A percentile compares a stretch with the other conserved stretches of the same genome.
phyloP scores from a whole-genome alignment of 2,797 vertebrate species.

The Melanotaenia maccullochi region DNA sequence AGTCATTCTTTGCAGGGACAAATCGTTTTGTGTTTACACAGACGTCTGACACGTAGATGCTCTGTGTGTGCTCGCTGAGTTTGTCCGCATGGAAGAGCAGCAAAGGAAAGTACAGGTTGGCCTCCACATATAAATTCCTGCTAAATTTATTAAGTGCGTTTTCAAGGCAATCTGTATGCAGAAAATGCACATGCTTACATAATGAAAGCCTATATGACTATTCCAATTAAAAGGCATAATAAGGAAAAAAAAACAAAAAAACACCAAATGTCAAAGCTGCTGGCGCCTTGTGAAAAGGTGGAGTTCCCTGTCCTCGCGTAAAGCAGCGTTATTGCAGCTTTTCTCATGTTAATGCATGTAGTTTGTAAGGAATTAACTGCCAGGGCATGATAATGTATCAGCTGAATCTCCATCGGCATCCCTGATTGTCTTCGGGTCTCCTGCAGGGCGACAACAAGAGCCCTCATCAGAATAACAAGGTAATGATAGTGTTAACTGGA shows the following conservation, averaged over 20 bases:
- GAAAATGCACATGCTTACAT: background rate
- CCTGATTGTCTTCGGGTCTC: constrained; percentile 22
- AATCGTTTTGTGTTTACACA: constrained; percentile 62
- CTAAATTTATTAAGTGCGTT: too few relatives aligned
- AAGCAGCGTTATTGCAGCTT: constrained; percentile 53
- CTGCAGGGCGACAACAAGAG: constrained; percentile 34
- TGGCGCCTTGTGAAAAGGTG: constrained; percentile 3
- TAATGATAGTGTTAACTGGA: background rate
- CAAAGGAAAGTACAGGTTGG: constrained; percentile 20
- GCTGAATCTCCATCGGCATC: constrained; percentile 54
- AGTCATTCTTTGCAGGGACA: constrained; percentile 32
- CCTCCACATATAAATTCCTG: background rate
- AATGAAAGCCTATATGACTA: background rate
- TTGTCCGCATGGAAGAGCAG: background rate
- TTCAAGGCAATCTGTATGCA: background rate
- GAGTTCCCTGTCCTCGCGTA: constrained; percentile 29
- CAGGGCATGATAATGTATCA: constrained; percentile 52
- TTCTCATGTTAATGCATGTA: constrained; percentile 72
- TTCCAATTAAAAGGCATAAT: background rate
- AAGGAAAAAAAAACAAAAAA: background rate
- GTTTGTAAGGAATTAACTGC: constrained; percentile 64
- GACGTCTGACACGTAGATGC: constrained; percentile 58
- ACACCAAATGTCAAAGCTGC: background rate
- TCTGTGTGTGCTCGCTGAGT: constrained; percentile 48
- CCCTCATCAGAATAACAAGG: background rate